Conservation (phyloP, 2,113 vertebrate species). For the Zosterops pallidus region DNA sequence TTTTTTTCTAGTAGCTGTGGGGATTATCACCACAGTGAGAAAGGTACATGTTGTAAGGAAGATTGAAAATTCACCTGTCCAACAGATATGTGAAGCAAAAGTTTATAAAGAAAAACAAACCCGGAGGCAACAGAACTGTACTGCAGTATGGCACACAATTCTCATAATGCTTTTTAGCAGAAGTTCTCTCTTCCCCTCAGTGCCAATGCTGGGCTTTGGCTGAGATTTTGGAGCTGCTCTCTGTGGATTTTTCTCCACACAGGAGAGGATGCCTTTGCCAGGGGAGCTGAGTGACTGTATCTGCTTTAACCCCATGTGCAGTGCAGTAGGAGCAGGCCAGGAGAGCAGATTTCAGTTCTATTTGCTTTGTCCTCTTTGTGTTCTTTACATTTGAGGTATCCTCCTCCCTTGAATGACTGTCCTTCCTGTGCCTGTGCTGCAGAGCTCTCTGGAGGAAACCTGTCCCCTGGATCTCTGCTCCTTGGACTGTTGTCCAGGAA, state of each 20-base stretch:
- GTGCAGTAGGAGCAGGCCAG: not conserved
- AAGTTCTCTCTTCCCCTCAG: not conserved
- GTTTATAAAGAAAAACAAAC: not conserved
- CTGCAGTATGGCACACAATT: not conserved
- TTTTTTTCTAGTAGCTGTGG: not conserved
- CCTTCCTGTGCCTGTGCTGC: not conserved
- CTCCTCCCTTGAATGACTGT: rapidly evolving
- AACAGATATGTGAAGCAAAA: not conserved
- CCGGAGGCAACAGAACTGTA: not conserved
- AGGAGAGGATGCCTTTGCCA: not conserved
- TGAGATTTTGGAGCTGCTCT: not conserved
- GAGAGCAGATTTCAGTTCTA: not conserved
- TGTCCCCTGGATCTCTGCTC: not conserved
- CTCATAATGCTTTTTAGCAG: not conserved
- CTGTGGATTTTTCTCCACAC: not conserved
- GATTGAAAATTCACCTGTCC: not conserved
- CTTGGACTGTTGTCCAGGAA: not conserved
- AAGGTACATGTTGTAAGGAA: not conserved
- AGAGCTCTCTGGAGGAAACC: not conserved
- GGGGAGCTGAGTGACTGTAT: not conserved
- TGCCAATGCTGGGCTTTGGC: not conserved
- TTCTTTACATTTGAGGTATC: not conserved
- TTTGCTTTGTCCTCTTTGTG: not conserved
- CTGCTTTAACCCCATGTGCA: not conserved
- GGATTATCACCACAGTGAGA: not conserved